phyloP scores from a whole-genome alignment of 1,140 invertebrate genomes.

The Brachionus asplanchnoidis region DNA sequence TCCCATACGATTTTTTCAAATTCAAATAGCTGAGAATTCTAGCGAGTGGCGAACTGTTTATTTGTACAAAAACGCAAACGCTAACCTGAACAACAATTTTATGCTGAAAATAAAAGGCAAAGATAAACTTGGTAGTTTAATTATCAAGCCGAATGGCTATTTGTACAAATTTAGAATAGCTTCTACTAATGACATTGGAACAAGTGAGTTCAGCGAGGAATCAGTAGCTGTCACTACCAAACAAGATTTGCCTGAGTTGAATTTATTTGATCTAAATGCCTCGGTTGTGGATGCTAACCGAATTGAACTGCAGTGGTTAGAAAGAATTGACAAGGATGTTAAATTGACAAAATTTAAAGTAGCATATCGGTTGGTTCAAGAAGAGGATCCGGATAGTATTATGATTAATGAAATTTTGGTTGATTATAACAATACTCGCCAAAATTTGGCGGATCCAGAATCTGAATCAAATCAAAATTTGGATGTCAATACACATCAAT shows the following conservation, averaged over 20 bases:
- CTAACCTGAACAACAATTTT: background rate
- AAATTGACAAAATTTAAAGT: constrained; percentile 31
- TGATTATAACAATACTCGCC: constrained; percentile 28
- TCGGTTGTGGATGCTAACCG: background rate
- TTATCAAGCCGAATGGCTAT: constrained; percentile 76
- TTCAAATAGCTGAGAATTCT: constrained; percentile 62
- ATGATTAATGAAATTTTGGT: background rate
- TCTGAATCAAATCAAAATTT: background rate
- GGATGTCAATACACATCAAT: background rate
- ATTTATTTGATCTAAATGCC: background rate
- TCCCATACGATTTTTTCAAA: constrained; percentile 78
- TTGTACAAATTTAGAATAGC: constrained; percentile 85
- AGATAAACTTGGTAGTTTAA: constrained; percentile 45
- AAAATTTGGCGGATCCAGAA: background rate
- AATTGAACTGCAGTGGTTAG: constrained; percentile 5
- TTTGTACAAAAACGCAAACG: background rate
- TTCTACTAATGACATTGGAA: constrained; percentile 90
- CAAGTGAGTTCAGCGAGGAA: constrained; percentile 80
- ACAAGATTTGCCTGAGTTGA: constrained; percentile 47
- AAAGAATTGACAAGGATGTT: background rate
- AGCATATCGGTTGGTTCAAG: constrained; percentile 8
- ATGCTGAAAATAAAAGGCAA: background rate
- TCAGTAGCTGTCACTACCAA: constrained; percentile 74
- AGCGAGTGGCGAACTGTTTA: constrained; percentile 28
- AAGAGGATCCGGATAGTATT: background rate